Percentiles rank a stretch among this genome's conserved stretches.
phyloP scores from a whole-genome alignment of 2,888 invertebrate genomes.

The Limulus polyphemus region DNA sequence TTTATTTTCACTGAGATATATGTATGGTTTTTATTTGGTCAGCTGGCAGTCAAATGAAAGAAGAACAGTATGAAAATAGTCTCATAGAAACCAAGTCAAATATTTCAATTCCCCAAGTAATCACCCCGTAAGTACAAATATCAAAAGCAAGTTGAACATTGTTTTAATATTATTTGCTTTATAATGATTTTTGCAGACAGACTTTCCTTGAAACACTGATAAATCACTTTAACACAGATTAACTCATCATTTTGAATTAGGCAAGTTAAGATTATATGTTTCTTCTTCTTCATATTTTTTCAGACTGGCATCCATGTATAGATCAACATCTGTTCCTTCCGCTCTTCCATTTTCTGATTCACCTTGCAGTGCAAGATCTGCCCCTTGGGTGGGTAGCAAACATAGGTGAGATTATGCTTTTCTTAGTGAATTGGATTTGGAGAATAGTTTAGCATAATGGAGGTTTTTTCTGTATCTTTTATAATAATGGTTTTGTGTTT shows the following conservation, averaged over 20 bases:
- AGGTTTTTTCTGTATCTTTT: too few relatives aligned
- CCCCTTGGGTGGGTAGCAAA: slow-evolving; percentile 19
- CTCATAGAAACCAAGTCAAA: slow-evolving; percentile 10
- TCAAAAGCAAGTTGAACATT: too few relatives aligned
- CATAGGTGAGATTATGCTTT: slow-evolving; percentile 4
- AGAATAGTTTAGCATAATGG: too few relatives aligned
- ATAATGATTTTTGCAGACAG: too few relatives aligned
- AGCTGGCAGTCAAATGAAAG: slow-evolving; percentile 11
- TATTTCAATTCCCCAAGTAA: slow-evolving; percentile 12
- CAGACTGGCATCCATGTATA: slow-evolving; percentile 8
- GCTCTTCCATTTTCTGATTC: slow-evolving; percentile 12
- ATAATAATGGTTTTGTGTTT: too few relatives aligned
- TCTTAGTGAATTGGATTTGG: too few relatives aligned
- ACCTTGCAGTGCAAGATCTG: slow-evolving; percentile 12
- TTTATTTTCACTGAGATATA: not conserved
- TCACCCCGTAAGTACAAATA: not conserved
- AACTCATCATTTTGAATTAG: too few relatives aligned
- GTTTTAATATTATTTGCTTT: too few relatives aligned
- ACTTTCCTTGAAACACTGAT: too few relatives aligned
- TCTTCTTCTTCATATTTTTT: not conserved
- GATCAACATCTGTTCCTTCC: slow-evolving; percentile 19
- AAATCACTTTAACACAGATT: too few relatives aligned
- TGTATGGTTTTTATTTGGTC: not conserved
- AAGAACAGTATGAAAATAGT: slow-evolving; percentile 16
- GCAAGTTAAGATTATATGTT: too few relatives aligned